Conservation (phyloP, 2,797 vertebrate species). For the Pseudochaenichthys georgianus region DNA sequence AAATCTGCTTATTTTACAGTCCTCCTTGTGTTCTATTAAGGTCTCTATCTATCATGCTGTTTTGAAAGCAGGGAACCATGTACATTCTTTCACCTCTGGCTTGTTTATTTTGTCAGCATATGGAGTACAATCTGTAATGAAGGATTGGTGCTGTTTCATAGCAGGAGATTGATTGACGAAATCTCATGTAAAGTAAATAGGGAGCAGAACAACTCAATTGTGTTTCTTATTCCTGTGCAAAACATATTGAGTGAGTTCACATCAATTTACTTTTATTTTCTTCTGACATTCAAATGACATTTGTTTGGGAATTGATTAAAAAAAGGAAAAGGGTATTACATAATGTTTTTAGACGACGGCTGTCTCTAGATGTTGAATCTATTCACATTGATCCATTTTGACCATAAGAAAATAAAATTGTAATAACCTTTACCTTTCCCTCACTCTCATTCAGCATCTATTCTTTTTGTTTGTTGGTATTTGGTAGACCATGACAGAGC, state of each 20-base stretch:
- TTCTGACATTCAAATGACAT: conserved; percentile 18
- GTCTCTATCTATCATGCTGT: conserved; percentile 2
- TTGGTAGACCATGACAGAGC: conserved; percentile 57
- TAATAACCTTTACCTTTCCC: conserved; percentile 25
- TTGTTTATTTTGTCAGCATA: conserved; percentile 39
- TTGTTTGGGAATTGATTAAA: conserved; percentile 7
- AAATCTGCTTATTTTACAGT: conserved; percentile 14
- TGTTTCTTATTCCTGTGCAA: background rate
- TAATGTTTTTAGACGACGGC: background rate
- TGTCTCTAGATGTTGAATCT: background rate
- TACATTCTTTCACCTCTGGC: conserved; percentile 20
- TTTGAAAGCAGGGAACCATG: conserved; percentile 11
- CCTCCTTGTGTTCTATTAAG: background rate
- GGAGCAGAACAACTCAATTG: background rate
- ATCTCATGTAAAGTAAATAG: conserved; percentile 26
- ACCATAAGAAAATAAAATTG: conserved; percentile 21
- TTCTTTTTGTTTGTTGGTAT: conserved; percentile 58
- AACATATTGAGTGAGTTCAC: background rate
- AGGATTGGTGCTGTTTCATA: conserved; percentile 5
- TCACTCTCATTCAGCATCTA: conserved; percentile 55
- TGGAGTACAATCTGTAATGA: conserved; percentile 22
- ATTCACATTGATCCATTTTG: conserved; percentile 14
- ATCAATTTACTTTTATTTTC: conserved; percentile 22
- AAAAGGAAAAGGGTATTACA: background rate
- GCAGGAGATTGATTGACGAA: conserved; percentile 17